Base-by-base conservation (phyloP, 2,888 invertebrate genomes). In the Heliconius sara region DNA sequence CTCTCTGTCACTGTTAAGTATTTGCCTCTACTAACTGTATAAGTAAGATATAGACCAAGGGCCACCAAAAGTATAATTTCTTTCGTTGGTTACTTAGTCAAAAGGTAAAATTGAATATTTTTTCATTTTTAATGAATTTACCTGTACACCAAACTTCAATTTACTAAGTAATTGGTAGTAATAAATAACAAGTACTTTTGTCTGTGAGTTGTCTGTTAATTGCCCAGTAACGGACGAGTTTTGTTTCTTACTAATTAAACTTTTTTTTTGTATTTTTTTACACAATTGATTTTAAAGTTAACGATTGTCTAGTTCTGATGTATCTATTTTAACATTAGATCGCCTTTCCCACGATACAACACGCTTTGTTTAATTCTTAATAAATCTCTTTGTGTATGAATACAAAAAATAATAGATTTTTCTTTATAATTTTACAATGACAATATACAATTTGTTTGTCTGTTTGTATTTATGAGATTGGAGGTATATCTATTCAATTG, bases 351-450 rank as follows among this genome's bases (percentile, higher is more conserved):
- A 70, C 70, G 70, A 25, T 70, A 43, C 43, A 70, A 70, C 43
- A 25, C 25, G 43, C 43, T 47, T 70, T 70, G 70, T 70, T 47
- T 47, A 47, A 70, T 70, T 70, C 70, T 70, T 70, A 47, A 70
- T 47, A 70, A 70, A 47, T 70, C 12, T 70, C 39, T 47, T 43
- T 25, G 70, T 70, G 27, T 43, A 13, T 43, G 43, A 25, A 47
- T 43, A 47, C 16, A 43, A 16, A 39, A 43, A 13, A 43, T 70
- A 70, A 70, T 70, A 25, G 43, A 47, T 52, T 25, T 70, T 70
- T 70, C 68, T 70, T 47, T 27, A 70, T 9, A 70, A 25, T 39
- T 22, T 10, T 68, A n/a, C 12, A 10, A 68, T 70, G 25, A 47
- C 39, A 25, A 47, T 25, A 43, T 70, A 13, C 16, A 47, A 25